Percentiles rank a stretch among this genome's conserved stretches.
Evolutionary conservation across 1,140 invertebrate species (phyloP).

Genomic region (Brachionus sp.): DNA sequence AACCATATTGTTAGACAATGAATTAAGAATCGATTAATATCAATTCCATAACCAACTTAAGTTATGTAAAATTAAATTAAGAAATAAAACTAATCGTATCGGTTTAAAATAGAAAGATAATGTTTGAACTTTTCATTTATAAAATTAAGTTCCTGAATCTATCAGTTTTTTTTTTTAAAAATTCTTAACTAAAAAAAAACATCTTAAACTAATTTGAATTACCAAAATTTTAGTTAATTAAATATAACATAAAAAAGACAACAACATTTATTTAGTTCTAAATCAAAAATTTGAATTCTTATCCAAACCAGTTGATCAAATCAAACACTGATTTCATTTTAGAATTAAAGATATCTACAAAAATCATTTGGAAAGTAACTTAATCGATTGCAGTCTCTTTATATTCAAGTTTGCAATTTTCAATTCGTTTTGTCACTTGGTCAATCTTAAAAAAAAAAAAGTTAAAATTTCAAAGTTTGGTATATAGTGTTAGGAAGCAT

Average conservation of each 20-base stretch:
- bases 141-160: not conserved
- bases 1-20: not conserved
- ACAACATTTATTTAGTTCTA: not conserved
- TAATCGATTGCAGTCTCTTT: conserved; percentile 33
- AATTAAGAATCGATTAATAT: conserved; percentile 16
- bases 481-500: not conserved
- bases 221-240: conserved; percentile 12
- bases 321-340: not conserved
- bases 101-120: conserved; percentile 4
- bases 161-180: not conserved
- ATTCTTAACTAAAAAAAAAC: conserved; percentile 37
- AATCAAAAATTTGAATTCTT: conserved; percentile 13
- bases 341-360: not conserved
- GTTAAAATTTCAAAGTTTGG: not conserved
- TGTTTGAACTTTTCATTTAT: not conserved
- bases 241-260: conserved; percentile 18
- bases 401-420: conserved; percentile 29
- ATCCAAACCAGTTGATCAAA: conserved; percentile 2
- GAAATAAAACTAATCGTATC: conserved; percentile 24
- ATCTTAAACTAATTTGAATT: not conserved
- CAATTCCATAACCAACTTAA: not conserved
- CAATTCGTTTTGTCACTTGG: conserved; percentile 15
- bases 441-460: conserved; percentile 8
- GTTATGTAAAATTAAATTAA: conserved; percentile 14
- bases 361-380: not conserved